Conservation (phyloP, 2,888 invertebrate species). For the Microctonus aethiopoides region DNA sequence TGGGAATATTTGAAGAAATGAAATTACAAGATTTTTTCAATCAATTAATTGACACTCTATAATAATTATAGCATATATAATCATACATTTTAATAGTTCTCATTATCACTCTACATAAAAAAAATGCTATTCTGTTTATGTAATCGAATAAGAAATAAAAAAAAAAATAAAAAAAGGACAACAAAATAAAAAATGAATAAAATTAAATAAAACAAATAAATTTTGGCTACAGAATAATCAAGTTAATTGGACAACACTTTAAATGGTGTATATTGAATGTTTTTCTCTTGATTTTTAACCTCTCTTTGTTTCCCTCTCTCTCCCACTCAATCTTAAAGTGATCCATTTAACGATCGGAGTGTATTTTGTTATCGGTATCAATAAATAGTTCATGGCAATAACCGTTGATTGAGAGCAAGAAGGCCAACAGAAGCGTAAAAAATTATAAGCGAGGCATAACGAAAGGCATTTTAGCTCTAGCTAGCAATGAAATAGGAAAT, state of each 20-base stretch:
- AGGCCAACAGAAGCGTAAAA: slow-evolving; percentile 4
- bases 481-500: slow-evolving; percentile 4
- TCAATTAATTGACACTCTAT: slow-evolving; percentile 27
- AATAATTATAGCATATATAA: background rate
- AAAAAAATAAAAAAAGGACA: background rate
- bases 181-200: background rate
- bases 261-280: background rate
- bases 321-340: slow-evolving; percentile 8
- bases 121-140: background rate
- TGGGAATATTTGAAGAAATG: slow-evolving; percentile 18
- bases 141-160: background rate
- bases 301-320: no score
- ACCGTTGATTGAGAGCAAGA: slow-evolving; percentile 14
- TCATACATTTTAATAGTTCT: background rate
- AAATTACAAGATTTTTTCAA: slow-evolving; percentile 24
- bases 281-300: background rate
- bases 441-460: slow-evolving; percentile 14
- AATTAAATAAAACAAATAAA: no score
- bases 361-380: slow-evolving; percentile 8
- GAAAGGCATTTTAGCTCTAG: slow-evolving; percentile 2
- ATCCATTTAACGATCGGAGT: slow-evolving; percentile 9
- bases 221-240: background rate
- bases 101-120: background rate
- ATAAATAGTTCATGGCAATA: slow-evolving; percentile 18
- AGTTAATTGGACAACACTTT: background rate